These are phyloP conservation scores for Cherax destructor DNA, from an alignment of 1,140 invertebrate species.

Conservation along the genomic window DNA sequence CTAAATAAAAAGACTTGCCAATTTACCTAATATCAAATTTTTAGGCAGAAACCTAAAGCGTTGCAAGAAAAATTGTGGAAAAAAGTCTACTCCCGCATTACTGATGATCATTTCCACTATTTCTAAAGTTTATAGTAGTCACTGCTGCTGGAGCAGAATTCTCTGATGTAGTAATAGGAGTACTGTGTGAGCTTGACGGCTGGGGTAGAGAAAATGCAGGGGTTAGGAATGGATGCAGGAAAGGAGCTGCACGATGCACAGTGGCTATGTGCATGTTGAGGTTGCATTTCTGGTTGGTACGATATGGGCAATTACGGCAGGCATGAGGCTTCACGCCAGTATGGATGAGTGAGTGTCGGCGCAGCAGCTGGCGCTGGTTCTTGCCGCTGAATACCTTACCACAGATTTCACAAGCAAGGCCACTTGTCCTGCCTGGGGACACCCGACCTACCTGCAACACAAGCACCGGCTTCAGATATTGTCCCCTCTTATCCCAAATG, in stretches of 20 bases:
- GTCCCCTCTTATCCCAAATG: slow-evolving; percentile 31
- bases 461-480: slow-evolving; percentile 69
- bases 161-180: background rate
- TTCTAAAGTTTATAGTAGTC: background rate
- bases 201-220: slow-evolving; percentile 52
- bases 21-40: background rate
- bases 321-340: slow-evolving; percentile 89
- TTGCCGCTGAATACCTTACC: slow-evolving; percentile 79
- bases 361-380: slow-evolving; percentile 90
- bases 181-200: slow-evolving; percentile 9
- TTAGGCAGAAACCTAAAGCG: too few relatives aligned
- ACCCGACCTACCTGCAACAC: slow-evolving; percentile 70
- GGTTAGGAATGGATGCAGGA: slow-evolving; percentile 28
- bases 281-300: slow-evolving; percentile 70
- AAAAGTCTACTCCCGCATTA: background rate
- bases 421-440: slow-evolving; percentile 91
- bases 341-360: slow-evolving; percentile 90
- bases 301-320: slow-evolving; percentile 80
- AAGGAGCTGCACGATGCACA: slow-evolving; percentile 60
- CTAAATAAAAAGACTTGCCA: background rate
- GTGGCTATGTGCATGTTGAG: slow-evolving; percentile 67
- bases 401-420: slow-evolving; percentile 88
- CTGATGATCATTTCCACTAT: too few relatives aligned
- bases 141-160: background rate
- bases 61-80: background rate